Evolutionary conservation across 1,140 invertebrate species (phyloP), one percentile per base, ranked within the genome.

Genomic region (Platorchestia sp.): DNA sequence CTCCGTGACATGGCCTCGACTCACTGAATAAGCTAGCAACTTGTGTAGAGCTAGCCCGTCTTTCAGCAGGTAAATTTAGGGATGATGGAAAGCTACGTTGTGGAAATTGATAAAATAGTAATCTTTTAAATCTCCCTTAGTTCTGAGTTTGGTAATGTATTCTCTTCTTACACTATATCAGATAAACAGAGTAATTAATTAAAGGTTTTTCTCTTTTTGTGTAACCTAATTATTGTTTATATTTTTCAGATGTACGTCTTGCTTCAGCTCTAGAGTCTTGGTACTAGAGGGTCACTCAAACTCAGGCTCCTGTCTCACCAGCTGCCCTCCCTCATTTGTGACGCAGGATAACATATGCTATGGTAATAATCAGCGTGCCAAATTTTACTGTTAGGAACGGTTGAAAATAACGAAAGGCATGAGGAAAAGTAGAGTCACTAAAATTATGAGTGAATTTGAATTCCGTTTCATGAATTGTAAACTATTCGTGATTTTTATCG

Each of bases 311-410:
- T 93, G 91, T 93, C 43, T 45, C 14, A n/a, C 91, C 6, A 47
- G 43, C 40, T 93, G 91, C 44, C 91, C 91, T 45, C 91, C 43
- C 22, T n/a, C 41, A 44, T 47, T 45, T 44, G 45, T 93, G 43
- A 45, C 45, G 6, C 43, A 93, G 40, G 91, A 47, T 44, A 93
- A 93, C 91, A 47, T 93, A 6, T 93, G 91, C 40, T 47, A 45
- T 45, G 91, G 91, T 93, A n/a, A 93, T 42, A 27, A 19, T 89
- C 86, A 75, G 53, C n/a, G n/a, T n/a, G n/a, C n/a, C n/a, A n/a
- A n/a, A n/a, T n/a, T n/a, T n/a, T n/a, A n/a, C n/a, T n/a, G n/a
- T n/a, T n/a, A n/a, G n/a, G n/a, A n/a, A n/a, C n/a, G n/a, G n/a
- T n/a, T n/a, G n/a, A n/a, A n/a, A n/a, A n/a, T n/a, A n/a, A n/a